Evolutionary conservation across 2,888 invertebrate species (phyloP).

Genomic region (Lamproptera curius): DNA sequence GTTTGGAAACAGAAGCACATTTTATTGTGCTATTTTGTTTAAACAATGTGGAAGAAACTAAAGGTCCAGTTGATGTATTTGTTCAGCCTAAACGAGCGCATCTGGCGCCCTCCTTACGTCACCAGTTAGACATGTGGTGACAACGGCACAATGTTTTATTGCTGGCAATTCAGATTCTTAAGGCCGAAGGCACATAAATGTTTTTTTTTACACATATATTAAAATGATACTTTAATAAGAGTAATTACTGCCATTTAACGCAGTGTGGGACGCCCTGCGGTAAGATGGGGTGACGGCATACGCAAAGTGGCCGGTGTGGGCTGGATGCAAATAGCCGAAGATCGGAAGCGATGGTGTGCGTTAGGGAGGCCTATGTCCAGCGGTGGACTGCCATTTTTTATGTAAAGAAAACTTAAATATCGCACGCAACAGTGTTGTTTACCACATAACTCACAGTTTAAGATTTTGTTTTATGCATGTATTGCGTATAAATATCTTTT

Average conservation of each 20-base stretch:
- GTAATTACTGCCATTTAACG: not conserved
- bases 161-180: constrained; percentile 36
- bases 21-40: not conserved
- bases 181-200: constrained; percentile 7
- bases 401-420: not conserved
- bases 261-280: too few species aligned
- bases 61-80: constrained; percentile 13
- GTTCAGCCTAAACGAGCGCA: constrained; percentile 32
- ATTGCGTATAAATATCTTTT: too few species aligned
- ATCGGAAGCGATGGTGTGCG: too few species aligned
- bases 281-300: too few species aligned
- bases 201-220: too few species aligned
- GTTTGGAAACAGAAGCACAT: not conserved
- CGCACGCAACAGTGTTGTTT: not conserved
- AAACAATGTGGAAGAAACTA: constrained; percentile 4
- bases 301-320: too few species aligned
- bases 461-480: too few species aligned
- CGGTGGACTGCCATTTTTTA: too few species aligned
- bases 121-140: constrained; percentile 57
- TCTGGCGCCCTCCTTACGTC: constrained; percentile 65
- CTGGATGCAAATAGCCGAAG: too few species aligned
- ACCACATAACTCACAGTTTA: too few species aligned
- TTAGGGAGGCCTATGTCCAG: too few species aligned
- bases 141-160: constrained; percentile 45
- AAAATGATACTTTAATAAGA: not conserved